These are phyloP conservation scores for Onychorhynchus coronatus DNA, from an alignment of 2,113 vertebrate species.

Conservation along the genomic window DNA sequence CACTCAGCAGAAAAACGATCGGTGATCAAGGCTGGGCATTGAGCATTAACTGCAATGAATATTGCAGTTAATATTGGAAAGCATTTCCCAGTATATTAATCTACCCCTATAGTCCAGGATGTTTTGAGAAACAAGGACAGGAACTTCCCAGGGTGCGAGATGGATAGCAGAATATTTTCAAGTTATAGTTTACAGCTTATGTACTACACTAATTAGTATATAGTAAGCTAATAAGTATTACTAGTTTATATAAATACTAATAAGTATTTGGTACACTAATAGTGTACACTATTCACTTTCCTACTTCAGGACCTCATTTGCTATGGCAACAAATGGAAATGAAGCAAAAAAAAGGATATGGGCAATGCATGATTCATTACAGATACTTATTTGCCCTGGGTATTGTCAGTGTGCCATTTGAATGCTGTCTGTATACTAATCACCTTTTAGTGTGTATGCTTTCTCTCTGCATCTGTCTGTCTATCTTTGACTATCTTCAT, in stretches of 20 bases:
- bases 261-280: not conserved
- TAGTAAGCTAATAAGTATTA: too few species aligned
- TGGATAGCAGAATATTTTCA: not conserved
- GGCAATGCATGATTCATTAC: not conserved
- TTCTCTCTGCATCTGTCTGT: not conserved
- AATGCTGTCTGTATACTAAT: not conserved
- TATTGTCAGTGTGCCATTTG: not conserved
- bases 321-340: not conserved
- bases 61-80: not conserved
- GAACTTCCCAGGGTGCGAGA: not conserved
- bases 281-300: not conserved
- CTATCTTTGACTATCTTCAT: not conserved
- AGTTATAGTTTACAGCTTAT: not conserved
- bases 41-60: not conserved
- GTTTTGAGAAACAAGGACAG: not conserved
- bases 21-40: not conserved
- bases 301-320: not conserved
- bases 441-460: not conserved
- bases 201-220: too few species aligned
- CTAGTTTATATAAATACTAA: not conserved
- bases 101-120: not conserved
- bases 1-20: not conserved
- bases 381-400: not conserved
- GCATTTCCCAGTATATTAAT: not conserved
- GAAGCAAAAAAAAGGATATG: not conserved